A percentile compares a stretch with the other conserved stretches of the same genome.
These are phyloP conservation scores for Anastrepha obliqua DNA, from an alignment of 1,140 invertebrate species.

Conservation along the genomic window DNA sequence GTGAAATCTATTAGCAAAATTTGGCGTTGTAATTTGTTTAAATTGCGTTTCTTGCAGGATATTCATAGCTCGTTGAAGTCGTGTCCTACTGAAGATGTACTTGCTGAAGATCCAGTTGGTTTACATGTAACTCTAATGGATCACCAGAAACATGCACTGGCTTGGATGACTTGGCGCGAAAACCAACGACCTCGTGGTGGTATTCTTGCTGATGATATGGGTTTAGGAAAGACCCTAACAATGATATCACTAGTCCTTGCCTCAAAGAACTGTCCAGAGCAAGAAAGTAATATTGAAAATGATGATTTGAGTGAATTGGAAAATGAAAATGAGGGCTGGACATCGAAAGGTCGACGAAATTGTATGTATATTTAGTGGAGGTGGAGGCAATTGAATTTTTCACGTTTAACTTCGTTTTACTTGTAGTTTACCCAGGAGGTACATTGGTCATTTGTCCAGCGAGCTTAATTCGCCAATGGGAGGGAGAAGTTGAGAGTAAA, in stretches of 20 bases:
- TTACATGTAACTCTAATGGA: slow-evolving; percentile 84
- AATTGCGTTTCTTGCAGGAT: slow-evolving; percentile 73
- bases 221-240: slow-evolving; percentile 92
- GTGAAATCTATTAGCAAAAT: too few relatives aligned
- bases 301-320: slow-evolving; percentile 68
- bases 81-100: slow-evolving; percentile 79
- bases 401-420: not conserved
- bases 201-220: slow-evolving; percentile 94
- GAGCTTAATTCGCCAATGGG: slow-evolving; percentile 89
- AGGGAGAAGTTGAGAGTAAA: slow-evolving; percentile 84
- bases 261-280: slow-evolving; percentile 65
- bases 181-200: slow-evolving; percentile 87
- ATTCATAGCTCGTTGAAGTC: slow-evolving; percentile 83
- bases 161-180: slow-evolving; percentile 94
- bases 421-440: slow-evolving; percentile 77
- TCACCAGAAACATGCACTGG: slow-evolving; percentile 90
- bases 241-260: slow-evolving; percentile 89
- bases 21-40: too few relatives aligned
- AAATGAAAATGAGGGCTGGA: slow-evolving; percentile 69
- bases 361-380: slow-evolving; percentile 64
- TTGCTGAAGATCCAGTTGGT: slow-evolving; percentile 79
- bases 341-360: slow-evolving; percentile 67
- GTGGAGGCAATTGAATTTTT: not conserved
- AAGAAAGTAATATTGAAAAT: slow-evolving; percentile 63
- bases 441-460: slow-evolving; percentile 94